Evolutionary conservation across 2,797 vertebrate species (phyloP), one percentile per base, ranked within the genome.

Genomic region (Octomys mimax): DNA sequence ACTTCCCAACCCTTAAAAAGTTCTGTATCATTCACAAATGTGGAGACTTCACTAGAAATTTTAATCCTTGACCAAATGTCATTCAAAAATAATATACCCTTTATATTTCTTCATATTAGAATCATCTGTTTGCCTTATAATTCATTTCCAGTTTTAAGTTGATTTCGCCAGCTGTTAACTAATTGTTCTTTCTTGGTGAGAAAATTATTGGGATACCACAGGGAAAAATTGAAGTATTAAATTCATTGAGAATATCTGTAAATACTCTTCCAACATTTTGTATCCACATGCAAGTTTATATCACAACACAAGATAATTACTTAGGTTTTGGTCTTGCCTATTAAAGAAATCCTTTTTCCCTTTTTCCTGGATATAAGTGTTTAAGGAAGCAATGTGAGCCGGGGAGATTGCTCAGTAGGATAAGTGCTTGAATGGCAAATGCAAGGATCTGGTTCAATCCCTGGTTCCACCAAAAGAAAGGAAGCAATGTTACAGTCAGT

Each of bases 211-310:
- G 59, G 22, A 94, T 90, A 75, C 28, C 75, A 64, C 62, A 66
- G 33, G 62, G 80, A 88, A 96, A 77, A 94, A 85, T 6, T 61
- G 54, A 94, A 94, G 87, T 94, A 90, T 70, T 77, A 85, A 94
- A 89, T 88, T 86, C 42, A 85, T 88, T 94, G 84, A 66, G 31
- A 96, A 96, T 92, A 96, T 93, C 21, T 92, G 1, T 52, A 87
- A 89, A 77, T 89, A 68, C 49, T 68, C 62, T 66, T 82, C 62
- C 42, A 36, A 86, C 33, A 64, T 24, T 80, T 89, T 80, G 66
- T 93, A 77, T 71, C 73, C 89, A 57, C 31, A 89, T 78, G 21
- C 1, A 61, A 97, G 96, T 96, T 85, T 89, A 62, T 78, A 93
- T 87, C 71, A 68, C 52, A 85, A 90, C 64, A 73, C 42, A 89